These are phyloP conservation scores for Rhagium mordax DNA, from an alignment of 2,888 invertebrate genomes.

Conservation along the genomic window DNA sequence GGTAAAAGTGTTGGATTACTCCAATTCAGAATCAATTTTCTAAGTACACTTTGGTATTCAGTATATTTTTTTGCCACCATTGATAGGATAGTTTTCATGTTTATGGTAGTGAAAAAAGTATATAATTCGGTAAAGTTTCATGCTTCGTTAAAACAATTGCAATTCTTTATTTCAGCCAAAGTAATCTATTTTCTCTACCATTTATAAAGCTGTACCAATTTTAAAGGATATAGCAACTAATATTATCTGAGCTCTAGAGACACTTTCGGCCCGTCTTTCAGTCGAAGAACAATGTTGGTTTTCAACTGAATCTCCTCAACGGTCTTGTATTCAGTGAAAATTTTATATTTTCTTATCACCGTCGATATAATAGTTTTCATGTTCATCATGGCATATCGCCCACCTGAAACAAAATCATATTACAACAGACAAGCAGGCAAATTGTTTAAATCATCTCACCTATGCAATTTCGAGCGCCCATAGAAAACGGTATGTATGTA, in stretches of 20 bases:
- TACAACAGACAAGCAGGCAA: background rate
- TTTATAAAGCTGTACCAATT: too few relatives aligned
- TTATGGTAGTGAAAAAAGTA: too few relatives aligned
- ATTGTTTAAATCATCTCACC: conserved; percentile 64
- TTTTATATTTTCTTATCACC: conserved; percentile 48
- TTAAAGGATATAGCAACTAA: too few relatives aligned
- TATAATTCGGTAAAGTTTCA: too few relatives aligned
- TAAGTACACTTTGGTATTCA: too few relatives aligned
- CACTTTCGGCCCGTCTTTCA: conserved; percentile 55
- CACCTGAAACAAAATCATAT: conserved; percentile 42
- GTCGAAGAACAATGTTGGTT: conserved; percentile 51
- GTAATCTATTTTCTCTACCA: too few relatives aligned
- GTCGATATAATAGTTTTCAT: conserved; percentile 48
- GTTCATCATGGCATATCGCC: conserved; percentile 51
- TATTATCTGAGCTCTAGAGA: conserved; percentile 45
- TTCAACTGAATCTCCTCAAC: conserved; percentile 55
- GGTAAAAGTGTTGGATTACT: too few relatives aligned
- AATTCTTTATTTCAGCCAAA: too few relatives aligned
- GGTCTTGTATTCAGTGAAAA: conserved; percentile 52
- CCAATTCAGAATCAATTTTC: too few relatives aligned
- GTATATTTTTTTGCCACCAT: too few relatives aligned
- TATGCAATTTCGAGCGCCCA: conserved; percentile 72
- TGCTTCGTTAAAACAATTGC: too few relatives aligned
- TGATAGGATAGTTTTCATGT: too few relatives aligned
- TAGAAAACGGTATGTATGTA: conserved; percentile 71